Evolutionary conservation across 2,888 invertebrate genomes (phyloP).

Genomic region (Caenorhabditis panamensis): DNA sequence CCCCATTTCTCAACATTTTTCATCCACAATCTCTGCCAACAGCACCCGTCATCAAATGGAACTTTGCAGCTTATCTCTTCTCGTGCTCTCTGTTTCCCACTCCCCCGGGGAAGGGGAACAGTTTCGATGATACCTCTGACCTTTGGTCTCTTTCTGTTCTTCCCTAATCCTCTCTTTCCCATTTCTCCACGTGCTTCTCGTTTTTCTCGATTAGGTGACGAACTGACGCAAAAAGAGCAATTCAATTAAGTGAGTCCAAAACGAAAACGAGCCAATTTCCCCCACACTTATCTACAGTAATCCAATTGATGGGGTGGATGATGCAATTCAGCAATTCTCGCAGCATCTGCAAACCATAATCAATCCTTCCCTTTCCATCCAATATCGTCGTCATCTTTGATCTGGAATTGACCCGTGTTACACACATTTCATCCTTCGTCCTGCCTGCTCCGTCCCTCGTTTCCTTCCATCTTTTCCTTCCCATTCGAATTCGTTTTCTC

Average conservation of each 20-base stretch:
- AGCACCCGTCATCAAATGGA: no score
- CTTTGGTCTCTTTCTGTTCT: no score
- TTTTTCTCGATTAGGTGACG: not conserved
- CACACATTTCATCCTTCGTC: not conserved
- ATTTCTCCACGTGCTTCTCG: no score
- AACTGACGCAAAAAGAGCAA: not conserved
- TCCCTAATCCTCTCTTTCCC: no score
- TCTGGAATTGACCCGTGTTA: conserved; percentile 29
- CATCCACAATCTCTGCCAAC: no score
- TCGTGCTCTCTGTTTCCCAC: no score
- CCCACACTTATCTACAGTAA: not conserved
- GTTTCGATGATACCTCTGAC: no score
- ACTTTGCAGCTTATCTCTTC: no score
- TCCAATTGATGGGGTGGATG: not conserved
- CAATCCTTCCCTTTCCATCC: not conserved
- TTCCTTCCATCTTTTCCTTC: not conserved
- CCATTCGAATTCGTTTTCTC: conserved; percentile 1
- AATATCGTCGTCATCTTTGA: conserved; percentile 9
- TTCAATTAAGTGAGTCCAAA: not conserved
- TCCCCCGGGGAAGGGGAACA: no score
- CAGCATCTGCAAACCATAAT: not conserved
- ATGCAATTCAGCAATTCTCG: conserved; percentile 19
- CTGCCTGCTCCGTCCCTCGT: not conserved
- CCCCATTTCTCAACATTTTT: not conserved
- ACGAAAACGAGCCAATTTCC: not conserved